phyloP scores from a whole-genome alignment of 2,113 vertebrate species.

The Dolichallabes microphthalmus region DNA sequence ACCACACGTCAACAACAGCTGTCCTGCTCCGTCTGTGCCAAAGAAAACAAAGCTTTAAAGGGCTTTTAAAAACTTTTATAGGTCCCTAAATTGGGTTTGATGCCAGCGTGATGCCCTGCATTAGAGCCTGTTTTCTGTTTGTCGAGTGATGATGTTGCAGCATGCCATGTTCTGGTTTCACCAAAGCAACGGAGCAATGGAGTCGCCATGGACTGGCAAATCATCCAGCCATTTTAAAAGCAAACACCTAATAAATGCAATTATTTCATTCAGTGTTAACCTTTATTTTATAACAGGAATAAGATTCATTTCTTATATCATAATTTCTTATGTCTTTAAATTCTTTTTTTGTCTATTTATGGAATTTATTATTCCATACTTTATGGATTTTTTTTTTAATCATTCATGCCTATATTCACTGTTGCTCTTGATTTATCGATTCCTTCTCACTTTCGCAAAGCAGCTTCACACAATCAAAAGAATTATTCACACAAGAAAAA shows the following conservation, averaged over 20 bases:
- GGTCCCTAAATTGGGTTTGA: not conserved
- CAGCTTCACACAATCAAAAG: too few species aligned
- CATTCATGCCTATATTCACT: not conserved
- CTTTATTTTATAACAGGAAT: not conserved
- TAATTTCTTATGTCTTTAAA: too few species aligned
- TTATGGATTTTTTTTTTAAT: not conserved
- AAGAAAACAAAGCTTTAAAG: not conserved
- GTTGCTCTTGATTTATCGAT: not conserved
- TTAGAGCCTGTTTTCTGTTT: slow-evolving; percentile 11
- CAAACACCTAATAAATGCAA: not conserved
- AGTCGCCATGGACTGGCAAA: not conserved
- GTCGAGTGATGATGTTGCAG: not conserved
- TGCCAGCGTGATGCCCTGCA: slow-evolving; percentile 3
- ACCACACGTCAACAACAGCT: slow-evolving; percentile 8
- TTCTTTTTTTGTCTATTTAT: too few species aligned
- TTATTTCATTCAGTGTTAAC: not conserved
- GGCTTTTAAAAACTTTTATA: slow-evolving; percentile 25
- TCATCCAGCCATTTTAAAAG: not conserved
- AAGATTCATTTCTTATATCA: too few species aligned
- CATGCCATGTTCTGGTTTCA: not conserved
- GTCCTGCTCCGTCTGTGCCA: not conserved
- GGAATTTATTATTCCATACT: too few species aligned
- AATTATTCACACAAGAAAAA: too few species aligned
- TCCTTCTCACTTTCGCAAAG: too few species aligned
- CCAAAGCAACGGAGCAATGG: not conserved